These are phyloP conservation scores for Cataglyphis livida DNA, from an alignment of 2,888 invertebrate species.

Conservation along the genomic window DNA sequence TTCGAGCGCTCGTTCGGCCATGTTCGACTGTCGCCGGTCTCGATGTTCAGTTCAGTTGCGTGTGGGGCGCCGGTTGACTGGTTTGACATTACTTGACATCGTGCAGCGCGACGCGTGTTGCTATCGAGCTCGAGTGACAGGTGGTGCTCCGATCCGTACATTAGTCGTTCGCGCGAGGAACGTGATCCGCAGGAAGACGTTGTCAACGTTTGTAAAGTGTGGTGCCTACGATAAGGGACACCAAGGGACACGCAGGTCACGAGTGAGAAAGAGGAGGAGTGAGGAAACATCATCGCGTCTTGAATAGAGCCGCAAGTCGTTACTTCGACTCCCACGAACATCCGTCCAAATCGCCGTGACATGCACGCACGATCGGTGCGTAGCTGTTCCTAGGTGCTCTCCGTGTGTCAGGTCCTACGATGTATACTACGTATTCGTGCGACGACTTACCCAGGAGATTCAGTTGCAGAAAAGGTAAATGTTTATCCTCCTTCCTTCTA, in stretches of 20 bases:
- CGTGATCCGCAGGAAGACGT: not conserved
- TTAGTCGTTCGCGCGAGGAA: slow-evolving; percentile 39
- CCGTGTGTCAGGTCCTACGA: slow-evolving; percentile 79
- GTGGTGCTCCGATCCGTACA: slow-evolving; percentile 76
- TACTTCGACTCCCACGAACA: not conserved
- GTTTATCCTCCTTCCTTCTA: not conserved
- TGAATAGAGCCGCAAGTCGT: not conserved
- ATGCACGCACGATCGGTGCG: slow-evolving; percentile 80
- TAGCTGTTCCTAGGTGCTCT: slow-evolving; percentile 77
- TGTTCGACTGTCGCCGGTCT: too few species aligned
- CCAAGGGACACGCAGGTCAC: not conserved
- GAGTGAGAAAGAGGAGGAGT: not conserved
- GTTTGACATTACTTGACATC: slow-evolving; percentile 74
- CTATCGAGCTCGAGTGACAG: slow-evolving; percentile 84
- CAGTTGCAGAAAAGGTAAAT: slow-evolving; percentile 81
- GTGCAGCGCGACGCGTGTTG: slow-evolving; percentile 79
- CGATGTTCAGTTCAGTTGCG: not conserved
- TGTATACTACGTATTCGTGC: slow-evolving; percentile 80
- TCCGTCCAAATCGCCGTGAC: slow-evolving; percentile 69
- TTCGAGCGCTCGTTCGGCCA: not conserved
- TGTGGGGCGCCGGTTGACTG: slow-evolving; percentile 7
- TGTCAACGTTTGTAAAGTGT: not conserved
- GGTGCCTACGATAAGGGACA: not conserved
- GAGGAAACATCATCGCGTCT: not conserved
- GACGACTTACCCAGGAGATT: slow-evolving; percentile 79